Conservation (phyloP, 1,140 invertebrate species). For the Drosophila nigrodunni region DNA sequence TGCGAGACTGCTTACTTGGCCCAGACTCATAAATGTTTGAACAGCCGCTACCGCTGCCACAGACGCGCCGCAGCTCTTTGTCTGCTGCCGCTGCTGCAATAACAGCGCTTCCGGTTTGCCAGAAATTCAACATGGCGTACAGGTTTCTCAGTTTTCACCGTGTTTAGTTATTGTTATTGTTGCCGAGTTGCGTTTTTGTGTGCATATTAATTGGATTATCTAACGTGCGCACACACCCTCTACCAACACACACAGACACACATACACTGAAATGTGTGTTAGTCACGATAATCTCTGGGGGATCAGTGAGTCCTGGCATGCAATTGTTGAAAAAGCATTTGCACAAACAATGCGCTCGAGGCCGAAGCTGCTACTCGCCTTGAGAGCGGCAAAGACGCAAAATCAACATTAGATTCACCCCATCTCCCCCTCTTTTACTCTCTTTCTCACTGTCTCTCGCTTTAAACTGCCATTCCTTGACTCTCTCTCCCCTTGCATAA, state of each 20-base stretch:
- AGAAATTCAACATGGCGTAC: constrained; percentile 52
- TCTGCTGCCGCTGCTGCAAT: constrained; percentile 9
- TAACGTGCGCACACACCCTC: constrained; percentile 44
- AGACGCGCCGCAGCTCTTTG: constrained; percentile 24
- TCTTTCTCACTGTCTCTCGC: too few species aligned
- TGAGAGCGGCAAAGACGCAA: constrained; percentile 71
- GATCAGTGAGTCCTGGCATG: constrained; percentile 65
- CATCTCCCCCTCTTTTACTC: not conserved
- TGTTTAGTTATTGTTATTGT: constrained; percentile 34
- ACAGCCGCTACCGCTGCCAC: constrained; percentile 21
- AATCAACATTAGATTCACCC: constrained; percentile 73
- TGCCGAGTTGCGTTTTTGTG: constrained; percentile 71
- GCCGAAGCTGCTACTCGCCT: constrained; percentile 12
- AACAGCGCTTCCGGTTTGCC: constrained; percentile 36
- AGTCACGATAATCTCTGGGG: constrained; percentile 77
- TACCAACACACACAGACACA: constrained; percentile 13
- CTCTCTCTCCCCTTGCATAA: constrained; percentile 53
- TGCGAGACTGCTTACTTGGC: constrained; percentile 5
- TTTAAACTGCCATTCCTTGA: too few species aligned
- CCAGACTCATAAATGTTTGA: constrained; percentile 54
- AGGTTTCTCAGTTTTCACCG: constrained; percentile 1
- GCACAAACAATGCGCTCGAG: constrained; percentile 58
- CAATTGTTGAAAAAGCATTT: constrained; percentile 83
- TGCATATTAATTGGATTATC: constrained; percentile 82
- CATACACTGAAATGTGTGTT: constrained; percentile 32